A percentile compares a stretch with the other conserved stretches of the same genome.
phyloP scores from a whole-genome alignment of 2,888 invertebrate species.

The Asteroscopus sphinx region DNA sequence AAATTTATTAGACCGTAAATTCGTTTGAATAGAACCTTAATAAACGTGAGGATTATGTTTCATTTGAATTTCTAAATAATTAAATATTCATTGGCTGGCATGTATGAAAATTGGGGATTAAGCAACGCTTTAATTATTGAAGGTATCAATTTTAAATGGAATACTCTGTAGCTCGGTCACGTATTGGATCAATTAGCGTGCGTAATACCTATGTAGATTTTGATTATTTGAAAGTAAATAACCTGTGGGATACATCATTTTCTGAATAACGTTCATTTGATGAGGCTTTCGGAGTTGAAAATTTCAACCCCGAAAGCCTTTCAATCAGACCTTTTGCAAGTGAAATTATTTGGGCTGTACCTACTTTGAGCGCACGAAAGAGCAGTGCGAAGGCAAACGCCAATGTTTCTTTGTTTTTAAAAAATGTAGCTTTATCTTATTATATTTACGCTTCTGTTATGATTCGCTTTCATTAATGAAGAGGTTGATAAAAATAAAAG shows the following conservation, averaged over 20 bases:
- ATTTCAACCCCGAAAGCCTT: no score
- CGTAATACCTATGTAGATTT: constrained; percentile 6
- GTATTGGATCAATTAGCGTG: constrained; percentile 28
- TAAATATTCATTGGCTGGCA: constrained; percentile 44
- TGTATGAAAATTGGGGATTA: constrained; percentile 44
- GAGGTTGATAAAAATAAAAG: no score
- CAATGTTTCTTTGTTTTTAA: no score
- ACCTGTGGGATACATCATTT: not conserved
- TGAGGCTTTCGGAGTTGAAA: no score
- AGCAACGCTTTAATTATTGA: constrained; percentile 30
- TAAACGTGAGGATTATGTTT: constrained; percentile 38
- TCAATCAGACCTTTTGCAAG: no score
- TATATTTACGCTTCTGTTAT: no score
- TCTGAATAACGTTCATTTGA: no score
- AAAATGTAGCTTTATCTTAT: no score
- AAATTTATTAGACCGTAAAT: constrained; percentile 53
- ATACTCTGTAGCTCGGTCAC: constrained; percentile 22
- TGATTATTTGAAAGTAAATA: constrained; percentile 11
- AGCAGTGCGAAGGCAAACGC: no score
- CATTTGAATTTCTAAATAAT: constrained; percentile 33
- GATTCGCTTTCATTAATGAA: no score
- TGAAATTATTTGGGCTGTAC: no score
- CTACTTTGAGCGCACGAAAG: no score
- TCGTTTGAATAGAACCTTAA: constrained; percentile 37
- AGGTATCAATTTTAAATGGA: constrained; percentile 29